Evolutionary conservation across 2,888 invertebrate genomes (phyloP).

Genomic region (Limenitis camilla): DNA sequence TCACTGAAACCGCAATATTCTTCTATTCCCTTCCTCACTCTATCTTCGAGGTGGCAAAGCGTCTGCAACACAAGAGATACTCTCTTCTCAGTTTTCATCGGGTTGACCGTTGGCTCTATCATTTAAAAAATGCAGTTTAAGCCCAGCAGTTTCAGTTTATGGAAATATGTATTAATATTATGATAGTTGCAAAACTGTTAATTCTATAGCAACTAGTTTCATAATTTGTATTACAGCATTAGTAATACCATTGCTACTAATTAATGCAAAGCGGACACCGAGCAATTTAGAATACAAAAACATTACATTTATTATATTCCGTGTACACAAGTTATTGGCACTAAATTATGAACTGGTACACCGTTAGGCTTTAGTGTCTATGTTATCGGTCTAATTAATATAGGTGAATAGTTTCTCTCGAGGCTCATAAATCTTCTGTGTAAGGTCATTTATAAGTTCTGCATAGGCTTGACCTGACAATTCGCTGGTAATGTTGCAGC

Average conservation of each 20-base stretch:
- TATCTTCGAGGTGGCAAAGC: no score
- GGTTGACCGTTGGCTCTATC: no score
- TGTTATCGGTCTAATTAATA: slow-evolving; percentile 8
- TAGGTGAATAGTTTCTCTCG: slow-evolving; percentile 2
- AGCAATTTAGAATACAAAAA: slow-evolving; percentile 15
- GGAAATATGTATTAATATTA: neutral
- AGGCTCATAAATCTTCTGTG: slow-evolving; percentile 17
- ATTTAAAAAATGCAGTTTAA: no score
- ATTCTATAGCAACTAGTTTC: slow-evolving; percentile 4
- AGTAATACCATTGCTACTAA: slow-evolving; percentile 6
- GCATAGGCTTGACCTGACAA: slow-evolving; percentile 9
- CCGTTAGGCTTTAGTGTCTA: slow-evolving; percentile 18
- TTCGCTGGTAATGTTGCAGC: slow-evolving; percentile 5
- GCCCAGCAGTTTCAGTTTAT: no score
- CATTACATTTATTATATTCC: slow-evolving; percentile 17
- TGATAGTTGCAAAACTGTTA: neutral
- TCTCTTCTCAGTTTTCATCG: no score
- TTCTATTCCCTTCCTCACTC: no score
- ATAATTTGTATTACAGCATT: slow-evolving; percentile 13
- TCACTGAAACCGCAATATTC: no score
- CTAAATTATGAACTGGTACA: slow-evolving; percentile 12
- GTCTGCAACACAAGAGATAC: no score
- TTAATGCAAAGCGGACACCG: slow-evolving; percentile 14
- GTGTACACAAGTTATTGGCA: slow-evolving; percentile 12
- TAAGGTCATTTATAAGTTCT: slow-evolving; percentile 20